These are phyloP conservation scores for Cinclus mexicanus DNA, from an alignment of 2,113 vertebrate genomes.

Conservation along the genomic window DNA sequence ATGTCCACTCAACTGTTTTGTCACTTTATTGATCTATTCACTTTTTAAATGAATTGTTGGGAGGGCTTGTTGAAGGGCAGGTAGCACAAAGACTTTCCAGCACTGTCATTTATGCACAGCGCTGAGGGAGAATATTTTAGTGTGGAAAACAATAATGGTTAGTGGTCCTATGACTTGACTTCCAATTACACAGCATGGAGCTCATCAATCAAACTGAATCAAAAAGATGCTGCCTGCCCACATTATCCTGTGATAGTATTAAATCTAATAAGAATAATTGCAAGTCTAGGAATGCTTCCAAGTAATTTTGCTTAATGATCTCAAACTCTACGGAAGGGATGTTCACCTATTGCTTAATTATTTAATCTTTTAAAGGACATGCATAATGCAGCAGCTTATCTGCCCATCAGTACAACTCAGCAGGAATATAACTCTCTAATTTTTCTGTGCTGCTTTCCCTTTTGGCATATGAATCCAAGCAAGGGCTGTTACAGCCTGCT, in stretches of 20 bases:
- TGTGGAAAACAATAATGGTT: background rate
- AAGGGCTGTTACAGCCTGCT: background rate
- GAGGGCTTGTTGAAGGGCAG: background rate
- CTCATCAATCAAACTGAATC: background rate
- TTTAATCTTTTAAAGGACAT: slow-evolving; percentile 4
- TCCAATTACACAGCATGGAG: slow-evolving; percentile 11
- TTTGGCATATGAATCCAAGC: background rate
- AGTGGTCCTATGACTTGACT: background rate
- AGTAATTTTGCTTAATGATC: slow-evolving; percentile 47
- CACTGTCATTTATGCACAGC: background rate
- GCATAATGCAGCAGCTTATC: background rate
- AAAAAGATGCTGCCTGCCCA: slow-evolving; percentile 13
- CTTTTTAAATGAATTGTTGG: background rate
- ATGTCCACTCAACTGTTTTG: background rate
- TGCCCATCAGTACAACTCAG: background rate
- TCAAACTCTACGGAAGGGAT: slow-evolving; percentile 42
- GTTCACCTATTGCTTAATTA: slow-evolving; percentile 47
- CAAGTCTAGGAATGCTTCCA: background rate
- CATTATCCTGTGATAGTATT: background rate
- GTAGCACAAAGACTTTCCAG: background rate
- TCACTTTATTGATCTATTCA: background rate
- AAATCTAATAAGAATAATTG: slow-evolving; percentile 42
- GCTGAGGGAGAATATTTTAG: background rate
- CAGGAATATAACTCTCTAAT: background rate
- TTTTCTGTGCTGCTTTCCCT: background rate